Conservation (phyloP, 1,140 invertebrate genomes). For the Hesperophylax magnus region DNA sequence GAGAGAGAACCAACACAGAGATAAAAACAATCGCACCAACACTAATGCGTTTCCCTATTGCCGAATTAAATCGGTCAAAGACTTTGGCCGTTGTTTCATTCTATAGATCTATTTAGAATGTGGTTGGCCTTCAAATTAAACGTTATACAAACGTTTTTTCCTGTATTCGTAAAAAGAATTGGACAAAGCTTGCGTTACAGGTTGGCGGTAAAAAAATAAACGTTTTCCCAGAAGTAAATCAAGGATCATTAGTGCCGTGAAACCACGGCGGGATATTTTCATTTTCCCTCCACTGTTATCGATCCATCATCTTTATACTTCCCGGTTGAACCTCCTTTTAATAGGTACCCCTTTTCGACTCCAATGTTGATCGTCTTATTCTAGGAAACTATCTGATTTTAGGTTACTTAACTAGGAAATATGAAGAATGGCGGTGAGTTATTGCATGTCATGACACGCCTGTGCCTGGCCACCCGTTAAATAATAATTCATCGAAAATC, state of each 20-base stretch:
- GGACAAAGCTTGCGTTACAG: slow-evolving; percentile 19
- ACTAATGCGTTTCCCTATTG: slow-evolving; percentile 51
- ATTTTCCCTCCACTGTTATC: no score
- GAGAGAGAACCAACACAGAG: not conserved
- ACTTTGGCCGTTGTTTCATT: slow-evolving; percentile 50
- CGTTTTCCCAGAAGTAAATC: slow-evolving; percentile 23
- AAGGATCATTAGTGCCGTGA: not conserved
- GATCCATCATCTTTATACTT: no score
- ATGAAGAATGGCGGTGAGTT: no score
- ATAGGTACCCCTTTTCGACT: no score
- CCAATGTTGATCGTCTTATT: no score
- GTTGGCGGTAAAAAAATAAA: slow-evolving; percentile 25
- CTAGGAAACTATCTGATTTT: no score
- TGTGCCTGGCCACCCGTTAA: no score
- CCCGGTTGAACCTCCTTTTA: no score
- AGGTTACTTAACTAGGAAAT: no score
- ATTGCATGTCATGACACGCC: no score
- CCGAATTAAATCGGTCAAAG: slow-evolving; percentile 58
- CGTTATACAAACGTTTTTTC: slow-evolving; percentile 55
- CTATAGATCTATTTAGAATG: slow-evolving; percentile 56
- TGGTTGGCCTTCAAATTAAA: slow-evolving; percentile 55
- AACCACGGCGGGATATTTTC: no score
- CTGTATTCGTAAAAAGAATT: slow-evolving; percentile 35
- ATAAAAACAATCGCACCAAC: slow-evolving; percentile 33
- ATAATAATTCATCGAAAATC: no score